Base-by-base conservation (phyloP, 2,113 vertebrate species). In the Oncorhynchus clarkii region DNA sequence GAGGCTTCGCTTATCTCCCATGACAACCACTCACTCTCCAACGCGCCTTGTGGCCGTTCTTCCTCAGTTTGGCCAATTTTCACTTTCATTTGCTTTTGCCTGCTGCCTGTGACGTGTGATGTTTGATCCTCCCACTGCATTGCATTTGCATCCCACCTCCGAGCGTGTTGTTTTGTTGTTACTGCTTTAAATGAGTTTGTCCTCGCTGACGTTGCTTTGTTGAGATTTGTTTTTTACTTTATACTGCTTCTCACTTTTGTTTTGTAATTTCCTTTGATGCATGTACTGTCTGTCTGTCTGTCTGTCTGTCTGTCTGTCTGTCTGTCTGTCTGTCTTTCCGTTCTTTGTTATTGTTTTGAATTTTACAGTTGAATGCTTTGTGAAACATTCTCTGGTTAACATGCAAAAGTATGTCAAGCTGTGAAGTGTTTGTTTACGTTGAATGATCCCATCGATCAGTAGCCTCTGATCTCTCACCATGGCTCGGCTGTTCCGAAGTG, bases 101-200 rank as follows among this genome's bases (percentile, higher is more conserved):
- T 80, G 77, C 22, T 76, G 68, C 62, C 80, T 71, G 31, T 78
- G 73, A 85, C 81, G 82, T 85, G 84, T 64, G 66, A 67, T 67
- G 12, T 80, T 77, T 80, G 26, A 29, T 80, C 59, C 8, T 62
- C 59, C 22, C n/a, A 24, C 18, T 62, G 59, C 18, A 57, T 57
- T 57, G 54, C 59, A 62, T 62, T 16, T 11, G 7, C 18, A 62
- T 62, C 59, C 59, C 59, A 62, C 59, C 59, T n/a, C 59, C 7
- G 2, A 62, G n/a, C 59, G 5, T 60, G 59, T n/a, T 60, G 59
- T 62, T 62, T 9, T 18, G 39, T 54, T 54, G 34, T 39, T 51
- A 51, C 49, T 54, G 51, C 51, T 54, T 54, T 22, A 24, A 3
- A 62, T 22, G n/a, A 7, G n/a, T 22, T 62, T 62, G 5, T 62